phyloP scores from a whole-genome alignment of 2,797 vertebrate genomes.

The Cephalopachus bancanus region DNA sequence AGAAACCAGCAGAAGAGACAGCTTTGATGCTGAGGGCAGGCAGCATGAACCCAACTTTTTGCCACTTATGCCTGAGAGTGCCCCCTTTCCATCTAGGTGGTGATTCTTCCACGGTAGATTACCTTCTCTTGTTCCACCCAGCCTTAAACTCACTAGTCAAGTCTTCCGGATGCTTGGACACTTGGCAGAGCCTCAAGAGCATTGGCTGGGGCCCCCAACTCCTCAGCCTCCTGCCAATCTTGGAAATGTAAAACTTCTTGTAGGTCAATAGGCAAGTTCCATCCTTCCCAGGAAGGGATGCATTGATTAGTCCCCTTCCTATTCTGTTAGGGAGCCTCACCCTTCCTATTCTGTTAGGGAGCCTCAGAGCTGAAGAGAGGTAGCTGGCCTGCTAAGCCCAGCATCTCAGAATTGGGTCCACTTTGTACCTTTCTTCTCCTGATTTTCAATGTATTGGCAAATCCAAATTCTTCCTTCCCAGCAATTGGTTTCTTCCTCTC shows the following conservation, averaged over 20 bases:
- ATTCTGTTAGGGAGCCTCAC: neutral
- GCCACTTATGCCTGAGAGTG: neutral
- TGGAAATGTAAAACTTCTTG: neutral
- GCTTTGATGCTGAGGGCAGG: neutral
- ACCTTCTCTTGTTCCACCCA: too few relatives aligned
- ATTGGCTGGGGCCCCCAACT: neutral
- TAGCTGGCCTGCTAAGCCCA: neutral
- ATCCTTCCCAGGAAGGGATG: neutral
- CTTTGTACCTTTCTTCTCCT: neutral
- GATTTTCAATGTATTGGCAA: neutral
- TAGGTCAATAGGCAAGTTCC: neutral
- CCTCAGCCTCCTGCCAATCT: neutral
- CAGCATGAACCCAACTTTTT: neutral
- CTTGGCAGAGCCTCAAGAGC: neutral
- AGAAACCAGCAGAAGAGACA: neutral
- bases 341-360: neutral
- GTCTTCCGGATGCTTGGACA: neutral
- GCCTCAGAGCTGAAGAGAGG: neutral
- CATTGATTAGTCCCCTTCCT: neutral
- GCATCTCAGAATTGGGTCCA: neutral
- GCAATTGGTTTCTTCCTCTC: neutral
- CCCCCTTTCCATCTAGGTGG: neutral
- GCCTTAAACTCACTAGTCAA: neutral
- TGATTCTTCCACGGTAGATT: neutral
- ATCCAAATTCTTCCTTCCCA: neutral